Percentiles rank a stretch among this genome's conserved stretches.
These are phyloP conservation scores for Telenomus remus DNA, from an alignment of 1,140 invertebrate genomes.

Conservation along the genomic window DNA sequence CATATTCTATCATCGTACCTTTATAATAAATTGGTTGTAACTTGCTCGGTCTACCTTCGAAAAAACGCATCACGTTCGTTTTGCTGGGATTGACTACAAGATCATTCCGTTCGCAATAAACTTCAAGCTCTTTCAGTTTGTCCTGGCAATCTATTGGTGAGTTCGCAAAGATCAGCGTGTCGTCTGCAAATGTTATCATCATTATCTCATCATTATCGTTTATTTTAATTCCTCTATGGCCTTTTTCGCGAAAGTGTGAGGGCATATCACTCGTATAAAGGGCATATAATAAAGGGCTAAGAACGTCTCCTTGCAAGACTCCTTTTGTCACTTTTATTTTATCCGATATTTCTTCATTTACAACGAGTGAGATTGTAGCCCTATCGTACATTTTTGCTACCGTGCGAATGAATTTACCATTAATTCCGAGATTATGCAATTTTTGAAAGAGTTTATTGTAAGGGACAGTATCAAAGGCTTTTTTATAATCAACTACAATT, in stretches of 20 bases:
- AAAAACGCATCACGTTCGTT: neutral
- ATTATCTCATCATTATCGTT: neutral
- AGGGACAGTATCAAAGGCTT: conserved; percentile 1
- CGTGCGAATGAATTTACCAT: conserved; percentile 6
- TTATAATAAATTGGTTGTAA: neutral
- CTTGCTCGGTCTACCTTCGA: neutral
- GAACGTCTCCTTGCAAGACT: neutral
- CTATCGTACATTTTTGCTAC: conserved; percentile 3
- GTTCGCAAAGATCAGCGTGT: neutral
- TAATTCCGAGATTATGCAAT: neutral
- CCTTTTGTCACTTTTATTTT: neutral
- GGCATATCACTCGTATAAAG: neutral
- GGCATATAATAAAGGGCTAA: neutral
- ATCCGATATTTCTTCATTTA: neutral
- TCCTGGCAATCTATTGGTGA: neutral
- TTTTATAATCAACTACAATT: conserved; percentile 5
- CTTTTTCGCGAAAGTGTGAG: neutral
- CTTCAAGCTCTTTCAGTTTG: neutral
- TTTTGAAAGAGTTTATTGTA: conserved; percentile 7
- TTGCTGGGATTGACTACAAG: neutral
- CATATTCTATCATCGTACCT: conserved; percentile 5
- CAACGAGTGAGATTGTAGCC: neutral
- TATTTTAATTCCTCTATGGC: neutral
- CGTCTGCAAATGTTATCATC: conserved; percentile 5
- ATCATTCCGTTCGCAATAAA: neutral